Evolutionary conservation across 2,888 invertebrate species (phyloP).

Genomic region (Phytoseiulus persimilis): DNA sequence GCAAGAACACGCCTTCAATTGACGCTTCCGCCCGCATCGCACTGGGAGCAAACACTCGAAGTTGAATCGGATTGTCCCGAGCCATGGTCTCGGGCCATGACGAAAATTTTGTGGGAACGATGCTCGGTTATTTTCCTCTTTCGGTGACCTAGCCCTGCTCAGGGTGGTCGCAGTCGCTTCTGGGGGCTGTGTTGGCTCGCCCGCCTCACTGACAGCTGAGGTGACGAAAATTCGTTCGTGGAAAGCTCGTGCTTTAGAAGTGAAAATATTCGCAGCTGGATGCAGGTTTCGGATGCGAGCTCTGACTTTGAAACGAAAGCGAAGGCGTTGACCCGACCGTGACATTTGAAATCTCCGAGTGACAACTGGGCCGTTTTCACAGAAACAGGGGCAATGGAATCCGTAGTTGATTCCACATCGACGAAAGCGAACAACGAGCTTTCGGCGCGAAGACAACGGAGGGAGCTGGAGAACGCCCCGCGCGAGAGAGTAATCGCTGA

Average conservation of each 20-base stretch:
- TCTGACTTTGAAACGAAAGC: neutral
- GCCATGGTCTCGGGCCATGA: neutral
- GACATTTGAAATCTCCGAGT: neutral
- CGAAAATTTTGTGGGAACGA: neutral
- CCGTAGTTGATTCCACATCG: neutral
- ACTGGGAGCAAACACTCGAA: neutral
- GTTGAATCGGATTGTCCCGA: neutral
- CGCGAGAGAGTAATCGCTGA: neutral
- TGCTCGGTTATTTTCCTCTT: neutral
- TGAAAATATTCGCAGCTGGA: neutral
- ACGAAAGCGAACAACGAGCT: neutral
- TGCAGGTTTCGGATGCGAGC: neutral
- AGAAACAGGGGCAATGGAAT: neutral
- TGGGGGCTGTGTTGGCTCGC: neutral
- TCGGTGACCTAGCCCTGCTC: neutral
- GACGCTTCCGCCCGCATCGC: neutral
- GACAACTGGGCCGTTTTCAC: neutral
- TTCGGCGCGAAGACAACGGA: neutral
- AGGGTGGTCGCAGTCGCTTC: neutral
- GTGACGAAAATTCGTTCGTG: neutral
- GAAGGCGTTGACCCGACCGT: neutral
- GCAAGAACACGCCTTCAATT: neutral
- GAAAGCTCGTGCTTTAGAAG: neutral
- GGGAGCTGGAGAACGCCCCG: neutral
- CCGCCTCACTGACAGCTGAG: neutral